Evolutionary conservation across 2,113 vertebrate species (phyloP).

Genomic region (Oryzias melastigma): DNA sequence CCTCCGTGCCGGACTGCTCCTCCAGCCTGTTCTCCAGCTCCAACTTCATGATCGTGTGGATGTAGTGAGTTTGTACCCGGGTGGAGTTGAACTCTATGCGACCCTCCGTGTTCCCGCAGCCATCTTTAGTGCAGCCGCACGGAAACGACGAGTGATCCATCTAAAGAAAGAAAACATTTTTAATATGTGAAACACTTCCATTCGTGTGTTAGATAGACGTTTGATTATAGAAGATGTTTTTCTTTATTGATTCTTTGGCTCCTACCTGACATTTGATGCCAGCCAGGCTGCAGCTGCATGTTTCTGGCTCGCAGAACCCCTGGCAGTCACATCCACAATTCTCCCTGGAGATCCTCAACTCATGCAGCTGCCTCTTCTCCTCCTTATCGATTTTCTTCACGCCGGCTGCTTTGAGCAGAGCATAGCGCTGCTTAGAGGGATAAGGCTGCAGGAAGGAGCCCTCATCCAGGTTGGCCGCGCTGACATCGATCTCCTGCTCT

Average conservation of each 20-base stretch:
- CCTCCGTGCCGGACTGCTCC: slow-evolving; percentile 70
- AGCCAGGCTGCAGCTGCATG: slow-evolving; percentile 90
- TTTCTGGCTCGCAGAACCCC: slow-evolving; percentile 92
- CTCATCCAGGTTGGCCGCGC: slow-evolving; percentile 78
- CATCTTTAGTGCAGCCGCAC: slow-evolving; percentile 91
- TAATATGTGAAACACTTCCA: neutral
- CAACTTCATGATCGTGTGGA: slow-evolving; percentile 95
- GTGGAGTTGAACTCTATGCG: slow-evolving; percentile 94
- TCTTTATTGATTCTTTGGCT: neutral
- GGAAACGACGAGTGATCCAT: slow-evolving; percentile 97
- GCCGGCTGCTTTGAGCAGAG: slow-evolving; percentile 86
- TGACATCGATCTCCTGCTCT: slow-evolving; percentile 82
- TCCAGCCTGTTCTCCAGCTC: slow-evolving; percentile 86
- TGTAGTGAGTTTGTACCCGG: slow-evolving; percentile 92
- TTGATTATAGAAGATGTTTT: neutral
- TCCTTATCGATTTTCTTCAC: slow-evolving; percentile 93
- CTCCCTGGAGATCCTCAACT: slow-evolving; percentile 87
- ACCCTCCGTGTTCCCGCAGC: slow-evolving; percentile 90
- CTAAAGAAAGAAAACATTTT: slow-evolving; percentile 61
- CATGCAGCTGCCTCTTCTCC: slow-evolving; percentile 91
- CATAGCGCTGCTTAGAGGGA: slow-evolving; percentile 83
- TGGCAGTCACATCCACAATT: slow-evolving; percentile 93
- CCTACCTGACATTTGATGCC: slow-evolving; percentile 97
- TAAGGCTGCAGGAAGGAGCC: slow-evolving; percentile 90
- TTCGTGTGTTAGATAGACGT: neutral